These are phyloP conservation scores for Emydoidea blandingii DNA, from an alignment of 2,797 vertebrate species.

Conservation along the genomic window DNA sequence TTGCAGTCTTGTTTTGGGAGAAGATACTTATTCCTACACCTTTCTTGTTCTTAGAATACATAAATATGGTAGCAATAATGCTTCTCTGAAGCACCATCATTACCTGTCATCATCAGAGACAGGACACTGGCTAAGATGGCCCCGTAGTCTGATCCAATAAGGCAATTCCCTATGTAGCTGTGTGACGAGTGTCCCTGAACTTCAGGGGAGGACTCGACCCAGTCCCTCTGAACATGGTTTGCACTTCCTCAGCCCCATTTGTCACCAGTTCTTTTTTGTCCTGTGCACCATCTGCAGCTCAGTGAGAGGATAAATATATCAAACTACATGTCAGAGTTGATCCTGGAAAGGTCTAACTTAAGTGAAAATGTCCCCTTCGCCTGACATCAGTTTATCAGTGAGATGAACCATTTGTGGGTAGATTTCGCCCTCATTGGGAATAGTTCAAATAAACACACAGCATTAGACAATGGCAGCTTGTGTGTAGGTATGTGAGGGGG, in stretches of 20 bases:
- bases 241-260: background rate
- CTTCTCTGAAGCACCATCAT: background rate
- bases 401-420: background rate
- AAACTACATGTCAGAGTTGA: background rate
- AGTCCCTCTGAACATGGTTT: background rate
- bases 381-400: background rate
- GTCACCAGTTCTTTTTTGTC: background rate
- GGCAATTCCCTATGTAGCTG: background rate
- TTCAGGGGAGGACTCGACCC: background rate
- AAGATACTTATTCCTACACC: background rate
- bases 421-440: background rate
- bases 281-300: background rate
- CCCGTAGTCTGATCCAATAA: background rate
- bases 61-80: background rate
- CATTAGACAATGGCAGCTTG: rapidly evolving
- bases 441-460: background rate
- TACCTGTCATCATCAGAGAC: background rate
- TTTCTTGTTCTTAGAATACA: background rate
- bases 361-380: background rate
- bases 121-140: background rate
- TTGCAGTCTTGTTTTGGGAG: background rate
- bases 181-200: background rate
- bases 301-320: background rate
- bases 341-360: background rate
- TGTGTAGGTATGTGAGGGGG: background rate